Conservation (phyloP, 1,140 invertebrate genomes). For the Metaphire vulgaris region DNA sequence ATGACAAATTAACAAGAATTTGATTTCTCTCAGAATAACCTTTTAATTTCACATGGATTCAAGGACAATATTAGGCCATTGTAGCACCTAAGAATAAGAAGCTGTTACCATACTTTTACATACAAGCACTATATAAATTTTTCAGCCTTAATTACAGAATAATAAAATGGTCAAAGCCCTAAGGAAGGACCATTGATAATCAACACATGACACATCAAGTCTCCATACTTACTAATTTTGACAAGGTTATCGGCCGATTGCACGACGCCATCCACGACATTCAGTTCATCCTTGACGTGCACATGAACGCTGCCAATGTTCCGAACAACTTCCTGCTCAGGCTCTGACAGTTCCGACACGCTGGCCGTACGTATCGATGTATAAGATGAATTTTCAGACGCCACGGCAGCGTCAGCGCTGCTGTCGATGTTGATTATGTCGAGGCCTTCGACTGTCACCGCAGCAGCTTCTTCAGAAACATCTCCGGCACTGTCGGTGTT, state of each 20-base stretch:
- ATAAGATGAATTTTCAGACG: background rate
- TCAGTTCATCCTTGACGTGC: background rate
- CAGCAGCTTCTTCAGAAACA: background rate
- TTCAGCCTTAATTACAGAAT: too few relatives aligned
- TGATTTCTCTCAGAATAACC: too few relatives aligned
- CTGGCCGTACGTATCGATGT: background rate
- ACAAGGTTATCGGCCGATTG: background rate
- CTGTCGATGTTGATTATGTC: background rate
- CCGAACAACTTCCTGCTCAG: background rate
- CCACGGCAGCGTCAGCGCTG: background rate
- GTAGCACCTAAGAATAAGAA: too few relatives aligned
- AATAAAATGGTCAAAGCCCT: too few relatives aligned
- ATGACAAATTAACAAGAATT: too few relatives aligned
- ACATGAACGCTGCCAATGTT: background rate
- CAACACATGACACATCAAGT: too few relatives aligned
- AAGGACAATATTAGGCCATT: too few relatives aligned
- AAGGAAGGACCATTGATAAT: too few relatives aligned
- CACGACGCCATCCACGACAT: background rate
- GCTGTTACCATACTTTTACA: too few relatives aligned
- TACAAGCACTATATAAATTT: too few relatives aligned
- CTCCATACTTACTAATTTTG: background rate
- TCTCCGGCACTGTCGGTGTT: background rate
- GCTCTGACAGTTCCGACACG: background rate
- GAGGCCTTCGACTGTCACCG: background rate
- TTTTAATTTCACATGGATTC: too few relatives aligned